phyloP scores from a whole-genome alignment of 2,797 vertebrate species.

The Danio albolineatus region DNA sequence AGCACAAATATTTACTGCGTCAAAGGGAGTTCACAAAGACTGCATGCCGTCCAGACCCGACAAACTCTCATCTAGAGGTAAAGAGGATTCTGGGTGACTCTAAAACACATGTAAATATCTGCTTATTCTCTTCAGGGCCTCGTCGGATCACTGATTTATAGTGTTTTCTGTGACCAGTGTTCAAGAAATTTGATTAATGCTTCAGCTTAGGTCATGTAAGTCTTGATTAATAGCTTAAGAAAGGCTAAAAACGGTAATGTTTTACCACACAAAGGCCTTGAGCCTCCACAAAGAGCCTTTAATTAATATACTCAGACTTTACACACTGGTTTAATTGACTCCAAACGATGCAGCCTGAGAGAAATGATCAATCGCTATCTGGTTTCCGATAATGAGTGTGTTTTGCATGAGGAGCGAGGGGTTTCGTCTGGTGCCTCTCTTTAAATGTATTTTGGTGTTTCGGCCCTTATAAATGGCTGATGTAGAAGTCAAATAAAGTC shows the following conservation, averaged over 20 bases:
- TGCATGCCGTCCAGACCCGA: constrained; percentile 2
- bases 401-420: constrained; percentile 31
- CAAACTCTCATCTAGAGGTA: neutral
- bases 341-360: constrained; percentile 8
- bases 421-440: constrained; percentile 40
- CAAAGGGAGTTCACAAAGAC: constrained; percentile 30
- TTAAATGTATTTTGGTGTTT: constrained; percentile 4
- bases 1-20: constrained; percentile 5
- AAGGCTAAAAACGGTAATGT: neutral
- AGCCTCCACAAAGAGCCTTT: constrained; percentile 34
- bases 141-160: neutral
- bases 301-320: neutral
- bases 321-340: constrained; percentile 19
- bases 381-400: constrained; percentile 12
- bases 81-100: constrained; percentile 23
- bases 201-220: constrained; percentile 2
- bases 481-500: neutral
- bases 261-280: constrained; percentile 38
- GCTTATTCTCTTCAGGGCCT: constrained; percentile 19
- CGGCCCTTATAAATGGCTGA: constrained; percentile 39
- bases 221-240: constrained; percentile 4
- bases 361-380: neutral
- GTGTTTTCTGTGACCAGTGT: neutral
- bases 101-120: constrained; percentile 25
- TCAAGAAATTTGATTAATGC: neutral